phyloP scores from a whole-genome alignment of 2,797 vertebrate species.

The Aphelocoma californica region DNA sequence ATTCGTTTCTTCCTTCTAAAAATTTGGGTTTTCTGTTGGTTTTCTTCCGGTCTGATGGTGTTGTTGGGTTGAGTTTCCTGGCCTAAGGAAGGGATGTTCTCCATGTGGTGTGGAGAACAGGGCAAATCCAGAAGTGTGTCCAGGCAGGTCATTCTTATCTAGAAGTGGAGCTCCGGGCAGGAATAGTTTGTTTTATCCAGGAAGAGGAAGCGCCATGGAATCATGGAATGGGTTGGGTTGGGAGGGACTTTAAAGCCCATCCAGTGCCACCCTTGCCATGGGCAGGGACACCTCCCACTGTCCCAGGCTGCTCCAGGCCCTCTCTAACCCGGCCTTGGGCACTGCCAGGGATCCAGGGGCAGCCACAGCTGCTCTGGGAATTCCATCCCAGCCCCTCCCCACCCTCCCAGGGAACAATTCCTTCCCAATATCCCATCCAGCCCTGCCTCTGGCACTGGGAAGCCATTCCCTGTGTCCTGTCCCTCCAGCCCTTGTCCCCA shows the following conservation, averaged over 20 bases:
- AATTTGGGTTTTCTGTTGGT: fast-evolving
- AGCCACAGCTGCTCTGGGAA: too few species aligned
- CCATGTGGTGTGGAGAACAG: not conserved
- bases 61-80: not conserved
- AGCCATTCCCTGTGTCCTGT: not conserved
- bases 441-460: not conserved
- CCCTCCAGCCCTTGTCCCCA: not conserved
- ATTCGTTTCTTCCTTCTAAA: fast-evolving
- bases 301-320: too few species aligned
- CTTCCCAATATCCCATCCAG: too few species aligned
- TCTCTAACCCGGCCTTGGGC: too few species aligned
- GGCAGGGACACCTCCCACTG: not conserved
- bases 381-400: too few species aligned
- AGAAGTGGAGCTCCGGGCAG: not conserved
- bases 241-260: not conserved
- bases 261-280: not conserved
- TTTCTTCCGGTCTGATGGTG: fast-evolving
- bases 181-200: not conserved
- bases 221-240: not conserved
- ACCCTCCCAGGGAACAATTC: too few species aligned
- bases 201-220: not conserved
- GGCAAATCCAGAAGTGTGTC: not conserved
- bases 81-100: not conserved
- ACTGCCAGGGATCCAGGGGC: too few species aligned
- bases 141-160: not conserved